Evolutionary conservation across 1,140 invertebrate genomes (phyloP), one percentile per base, ranked within the genome.

Genomic region (Macrobrachium rosenbergii): DNA sequence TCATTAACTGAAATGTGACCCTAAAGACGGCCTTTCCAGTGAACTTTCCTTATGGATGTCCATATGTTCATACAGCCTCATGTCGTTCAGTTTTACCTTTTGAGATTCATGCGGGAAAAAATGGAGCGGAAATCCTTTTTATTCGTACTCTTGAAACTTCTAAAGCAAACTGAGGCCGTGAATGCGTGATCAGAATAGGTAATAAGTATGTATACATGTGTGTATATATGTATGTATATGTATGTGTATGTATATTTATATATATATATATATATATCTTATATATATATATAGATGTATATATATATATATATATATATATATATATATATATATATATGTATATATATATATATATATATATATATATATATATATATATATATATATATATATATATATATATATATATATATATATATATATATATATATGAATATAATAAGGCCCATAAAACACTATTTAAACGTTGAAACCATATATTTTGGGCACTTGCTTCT

Each of bases 171-270:
- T 8, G 52, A 52, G 52, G 12, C 52, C 23, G 16, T 17, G 8
- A 8, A 17, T 67, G 11, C 23, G 23, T 67, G 64, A 21, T 67
- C 23, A 28, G 19, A 67, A 60, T 79, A 79, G 45, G 58, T 52
- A 52, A 79, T 28, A 79, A 60, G 16, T 28, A 79, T 60, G 17
- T 60, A 60, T 60, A 79, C 5, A 79, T 60, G 60, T 59, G 60
- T 79, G 16, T 79, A 60, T 79, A 60, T 79, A 58, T 79, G 21
- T 79, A 79, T 79, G 52, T 79, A 79, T 79, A 79, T 79, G 52
- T 79, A 59, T 59, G 52, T 79, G 52, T 79, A 79, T 79, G 52
- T 79, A 79, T 79, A 59, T 76, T 10, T 43, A 19, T n/a, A 43
- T 43, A 43, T 43, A 43, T 79, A 79, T 60, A 79, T 79, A 58